A percentile compares a stretch with the other conserved stretches of the same genome.
Evolutionary conservation across 2,888 invertebrate genomes (phyloP).

Genomic region (Drosophila bunnanda): DNA sequence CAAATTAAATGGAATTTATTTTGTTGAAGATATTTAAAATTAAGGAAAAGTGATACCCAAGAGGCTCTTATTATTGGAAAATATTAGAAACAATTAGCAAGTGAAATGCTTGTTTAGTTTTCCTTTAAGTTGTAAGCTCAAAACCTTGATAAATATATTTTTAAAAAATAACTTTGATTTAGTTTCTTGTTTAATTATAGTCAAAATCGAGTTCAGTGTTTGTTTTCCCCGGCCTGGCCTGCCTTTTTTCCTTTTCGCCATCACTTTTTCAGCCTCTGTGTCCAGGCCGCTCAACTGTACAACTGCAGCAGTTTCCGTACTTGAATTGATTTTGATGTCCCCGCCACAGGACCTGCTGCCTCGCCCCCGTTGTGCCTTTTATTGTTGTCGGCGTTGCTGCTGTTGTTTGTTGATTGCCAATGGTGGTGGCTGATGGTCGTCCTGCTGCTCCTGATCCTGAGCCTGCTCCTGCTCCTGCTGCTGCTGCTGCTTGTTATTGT

Average conservation of each 20-base stretch:
- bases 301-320: slow-evolving; percentile 76
- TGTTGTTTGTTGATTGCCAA: slow-evolving; percentile 53
- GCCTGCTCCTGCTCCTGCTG: neutral
- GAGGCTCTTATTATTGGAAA: no score
- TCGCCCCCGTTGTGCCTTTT: slow-evolving; percentile 60
- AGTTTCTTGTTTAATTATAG: neutral
- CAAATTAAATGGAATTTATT: neutral
- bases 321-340: slow-evolving; percentile 77
- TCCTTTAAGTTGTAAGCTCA: neutral
- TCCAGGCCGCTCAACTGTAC: slow-evolving; percentile 69
- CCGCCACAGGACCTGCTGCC: slow-evolving; percentile 20
- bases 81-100: no score
- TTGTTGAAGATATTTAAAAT: no score
- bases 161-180: neutral
- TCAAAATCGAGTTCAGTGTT: neutral
- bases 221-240: neutral
- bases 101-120: neutral
- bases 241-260: neutral
- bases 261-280: slow-evolving; percentile 30
- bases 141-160: neutral
- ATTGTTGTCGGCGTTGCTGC: slow-evolving; percentile 61
- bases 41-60: no score
- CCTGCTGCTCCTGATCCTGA: slow-evolving; percentile 20
- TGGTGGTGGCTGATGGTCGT: slow-evolving; percentile 24
- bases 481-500: slow-evolving; percentile 20